A percentile compares a stretch with the other conserved stretches of the same genome.
Evolutionary conservation across 2,888 invertebrate genomes (phyloP).

Genomic region (Andrena flavipes): DNA sequence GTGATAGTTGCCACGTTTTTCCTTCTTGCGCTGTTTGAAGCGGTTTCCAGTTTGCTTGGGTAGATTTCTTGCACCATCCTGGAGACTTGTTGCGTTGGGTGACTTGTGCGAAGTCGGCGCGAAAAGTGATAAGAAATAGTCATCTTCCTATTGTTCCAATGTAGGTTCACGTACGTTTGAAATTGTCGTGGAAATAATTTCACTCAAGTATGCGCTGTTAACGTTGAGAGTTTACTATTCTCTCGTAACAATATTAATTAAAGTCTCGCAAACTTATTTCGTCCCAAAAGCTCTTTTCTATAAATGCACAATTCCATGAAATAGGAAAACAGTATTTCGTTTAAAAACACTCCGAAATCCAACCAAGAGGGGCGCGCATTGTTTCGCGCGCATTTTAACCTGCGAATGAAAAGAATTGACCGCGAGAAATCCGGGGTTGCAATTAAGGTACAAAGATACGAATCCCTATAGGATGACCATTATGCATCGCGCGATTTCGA

Average conservation of each 20-base stretch:
- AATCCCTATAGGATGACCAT: conserved; percentile 2
- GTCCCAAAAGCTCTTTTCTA: too few species aligned
- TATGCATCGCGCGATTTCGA: conserved; percentile 1
- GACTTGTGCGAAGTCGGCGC: background rate
- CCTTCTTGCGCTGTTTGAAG: background rate
- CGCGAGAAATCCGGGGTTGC: background rate
- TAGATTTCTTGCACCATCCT: background rate
- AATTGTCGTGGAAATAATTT: too few species aligned
- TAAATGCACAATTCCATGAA: too few species aligned
- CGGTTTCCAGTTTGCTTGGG: background rate
- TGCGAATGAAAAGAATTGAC: conserved; percentile 1
- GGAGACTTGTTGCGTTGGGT: conserved; percentile 29
- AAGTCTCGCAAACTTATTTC: too few species aligned
- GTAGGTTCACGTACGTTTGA: too few species aligned
- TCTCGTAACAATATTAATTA: too few species aligned
- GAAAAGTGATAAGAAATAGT: background rate
- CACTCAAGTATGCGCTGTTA: too few species aligned
- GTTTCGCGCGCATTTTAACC: background rate
- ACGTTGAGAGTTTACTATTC: too few species aligned
- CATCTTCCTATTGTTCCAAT: background rate
- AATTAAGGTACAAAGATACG: conserved; percentile 10
- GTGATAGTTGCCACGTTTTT: background rate
- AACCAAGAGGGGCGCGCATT: conserved; percentile 6
- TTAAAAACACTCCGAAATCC: background rate
- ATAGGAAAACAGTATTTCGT: background rate